Evolutionary conservation across 2,888 invertebrate genomes (phyloP), one percentile per base, ranked within the genome.

Genomic region (Zygogramma bicolorata): DNA sequence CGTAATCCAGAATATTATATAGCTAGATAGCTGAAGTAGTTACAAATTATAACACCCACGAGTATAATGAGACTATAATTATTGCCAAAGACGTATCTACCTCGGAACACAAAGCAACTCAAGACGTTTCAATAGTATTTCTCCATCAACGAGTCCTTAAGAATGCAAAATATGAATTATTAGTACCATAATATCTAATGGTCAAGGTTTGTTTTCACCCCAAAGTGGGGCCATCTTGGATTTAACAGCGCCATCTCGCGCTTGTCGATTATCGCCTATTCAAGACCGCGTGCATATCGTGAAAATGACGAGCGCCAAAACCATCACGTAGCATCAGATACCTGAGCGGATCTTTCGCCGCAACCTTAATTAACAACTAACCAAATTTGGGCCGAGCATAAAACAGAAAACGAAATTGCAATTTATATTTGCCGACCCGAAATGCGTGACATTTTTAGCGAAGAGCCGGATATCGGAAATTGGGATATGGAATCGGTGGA

Each of bases 371-470:
- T 70, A 72, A 67, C 70, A 57, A 61, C 53, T 68, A 74, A 68
- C 71, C 58, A 74, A 71, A 65, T 74, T 61, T 49, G 20, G 34
- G 65, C 60, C 69, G 57, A 69, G 65, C 67, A 71, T 68, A 62
- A 63, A 59, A 62, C 67, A 70, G 25, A 49, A 57, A 71, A 70
- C 53, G 62, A 65, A 71, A 66, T 66, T 31, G 63, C 71, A 66
- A 72, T 72, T 67, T 67, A 68, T 69, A 57, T 71, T 67, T 71
- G 29, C 49, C 42, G 57, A 38, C 20, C 40, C 34, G 57, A 34
- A 40, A 60, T 15, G 58, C 71, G 71, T 71, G 71, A 71, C 71
- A 62, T 71, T 71, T 71, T 71, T 71, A 58, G 67, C 60, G 62
- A 67, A 67, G 57, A 71, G 61, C 59, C 61, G 57, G 57, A 66